Base-by-base conservation (phyloP, 2,797 vertebrate species). In the Tiaroga cobitis region DNA sequence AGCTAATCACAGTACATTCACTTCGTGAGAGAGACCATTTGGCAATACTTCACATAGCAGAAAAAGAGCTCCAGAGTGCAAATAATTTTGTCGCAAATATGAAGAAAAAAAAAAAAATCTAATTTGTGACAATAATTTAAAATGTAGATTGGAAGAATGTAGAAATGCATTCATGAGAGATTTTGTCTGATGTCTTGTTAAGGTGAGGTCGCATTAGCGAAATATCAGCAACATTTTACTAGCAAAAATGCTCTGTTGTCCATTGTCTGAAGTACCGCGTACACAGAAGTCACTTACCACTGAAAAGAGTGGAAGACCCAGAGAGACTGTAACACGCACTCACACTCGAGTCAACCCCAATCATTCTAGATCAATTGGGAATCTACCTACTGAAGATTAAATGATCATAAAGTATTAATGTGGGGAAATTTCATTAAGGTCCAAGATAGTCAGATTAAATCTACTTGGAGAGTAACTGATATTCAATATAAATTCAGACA, bases 351-450 rank as follows among this genome's bases (percentile, higher is more conserved):
- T 94, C 94, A 94, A 93, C 94, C 94, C 93, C 91, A 94, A 94
- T 95, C 95, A 96, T 94, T 95, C 93, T 93, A 95, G 95, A 96
- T 95, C 94, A 95, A 95, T 92, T 94, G 94, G 94, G 95, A 95
- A 95, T 96, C 96, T 96, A 94, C 95, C 95, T 95, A 94, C 95
- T 94, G 95, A 94, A 96, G 94, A 95, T 96, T 94, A 96, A 95
- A 92, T 89, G 90, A 91, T 90, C 89, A 90, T 92, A 90, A 89
- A 92, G 91, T 87, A 92, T 87, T 7, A 90, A 89, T 91, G 88
- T 89, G 91, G 91, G 92, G 94, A 95, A 90, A 93, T 72, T 90
- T 90, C 91, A 93, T 92, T 89, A 93, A 88, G 90, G 93, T 92
- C 93, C 92, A 93, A 83, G 81, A 86, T 81, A 77, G 81, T 83